Evolutionary conservation across 2,797 vertebrate species (phyloP).

Genomic region (Lepus oiostolus): DNA sequence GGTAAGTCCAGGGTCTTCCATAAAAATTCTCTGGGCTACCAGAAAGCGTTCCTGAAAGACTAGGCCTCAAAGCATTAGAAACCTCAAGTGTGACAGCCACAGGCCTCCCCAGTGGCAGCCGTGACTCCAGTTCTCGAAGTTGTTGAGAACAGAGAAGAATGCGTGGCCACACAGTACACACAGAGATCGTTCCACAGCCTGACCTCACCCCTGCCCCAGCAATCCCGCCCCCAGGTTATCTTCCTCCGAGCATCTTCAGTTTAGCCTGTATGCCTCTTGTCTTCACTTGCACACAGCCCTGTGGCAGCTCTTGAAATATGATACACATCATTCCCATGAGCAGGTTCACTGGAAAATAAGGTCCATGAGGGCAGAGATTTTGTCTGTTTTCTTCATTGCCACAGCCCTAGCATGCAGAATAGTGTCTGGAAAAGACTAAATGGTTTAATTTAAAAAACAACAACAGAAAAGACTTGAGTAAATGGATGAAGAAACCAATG

Average conservation of each 20-base stretch:
- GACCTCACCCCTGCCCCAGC: neutral
- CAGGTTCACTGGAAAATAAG: neutral
- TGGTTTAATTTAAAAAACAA: too few relatives aligned
- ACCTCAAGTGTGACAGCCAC: neutral
- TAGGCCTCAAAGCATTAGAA: neutral
- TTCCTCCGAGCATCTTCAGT: neutral
- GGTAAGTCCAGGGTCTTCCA: neutral
- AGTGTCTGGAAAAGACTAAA: neutral
- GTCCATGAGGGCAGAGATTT: neutral
- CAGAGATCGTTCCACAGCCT: neutral
- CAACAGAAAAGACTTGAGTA: neutral
- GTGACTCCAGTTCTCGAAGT: neutral
- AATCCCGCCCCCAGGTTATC: neutral
- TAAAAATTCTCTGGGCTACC: neutral
- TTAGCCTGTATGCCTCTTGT: neutral
- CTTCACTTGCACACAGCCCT: neutral
- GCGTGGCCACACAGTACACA: neutral
- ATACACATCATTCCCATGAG: neutral
- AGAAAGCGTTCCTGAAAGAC: neutral
- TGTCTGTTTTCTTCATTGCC: neutral
- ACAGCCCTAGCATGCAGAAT: neutral
- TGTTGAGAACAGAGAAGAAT: neutral
- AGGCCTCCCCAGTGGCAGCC: neutral
- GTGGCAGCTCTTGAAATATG: neutral
- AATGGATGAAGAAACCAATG: neutral